These are phyloP conservation scores for Empis stercorea DNA, from an alignment of 2,888 invertebrate genomes.

Conservation along the genomic window DNA sequence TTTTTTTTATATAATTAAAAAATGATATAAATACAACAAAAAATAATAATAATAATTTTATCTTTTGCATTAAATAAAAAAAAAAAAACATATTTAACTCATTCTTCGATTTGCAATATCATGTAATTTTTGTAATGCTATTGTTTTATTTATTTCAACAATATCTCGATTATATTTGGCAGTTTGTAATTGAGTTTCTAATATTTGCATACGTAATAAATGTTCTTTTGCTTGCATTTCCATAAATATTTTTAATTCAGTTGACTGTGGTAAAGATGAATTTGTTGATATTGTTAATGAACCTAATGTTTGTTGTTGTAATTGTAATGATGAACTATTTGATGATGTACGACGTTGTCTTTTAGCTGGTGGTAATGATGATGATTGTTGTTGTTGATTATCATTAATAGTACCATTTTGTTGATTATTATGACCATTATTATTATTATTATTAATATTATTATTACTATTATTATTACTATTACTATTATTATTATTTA, in stretches of 20 bases:
- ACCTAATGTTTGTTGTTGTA: slow-evolving; percentile 6
- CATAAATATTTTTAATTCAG: slow-evolving; percentile 30
- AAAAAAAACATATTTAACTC: slow-evolving; percentile 18
- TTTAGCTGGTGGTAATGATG: slow-evolving; percentile 22
- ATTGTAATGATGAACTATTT: background rate
- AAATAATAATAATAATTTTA: too few relatives aligned
- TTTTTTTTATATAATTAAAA: too few relatives aligned
- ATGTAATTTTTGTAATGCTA: slow-evolving; percentile 45
- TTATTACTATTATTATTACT: slow-evolving; percentile 14
- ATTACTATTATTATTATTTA: slow-evolving; percentile 1
- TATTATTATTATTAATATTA: background rate
- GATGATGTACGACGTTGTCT: slow-evolving; percentile 25
- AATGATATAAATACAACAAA: too few relatives aligned
- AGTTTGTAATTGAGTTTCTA: slow-evolving; percentile 35
- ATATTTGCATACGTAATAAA: slow-evolving; percentile 35
- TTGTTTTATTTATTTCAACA: slow-evolving; percentile 47
- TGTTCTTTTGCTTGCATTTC: slow-evolving; percentile 37
- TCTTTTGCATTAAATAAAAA: too few relatives aligned
- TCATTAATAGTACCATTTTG: slow-evolving; percentile 22
- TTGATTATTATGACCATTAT: background rate
- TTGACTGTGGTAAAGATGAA: slow-evolving; percentile 10
- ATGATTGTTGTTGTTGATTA: too few relatives aligned
- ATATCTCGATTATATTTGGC: slow-evolving; percentile 41
- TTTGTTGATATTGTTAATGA: slow-evolving; percentile 4
- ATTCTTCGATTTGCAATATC: slow-evolving; percentile 31